A percentile compares a stretch with the other conserved stretches of the same genome.
Evolutionary conservation across 2,888 invertebrate genomes (phyloP).

Genomic region (Quadroppia sp.): DNA sequence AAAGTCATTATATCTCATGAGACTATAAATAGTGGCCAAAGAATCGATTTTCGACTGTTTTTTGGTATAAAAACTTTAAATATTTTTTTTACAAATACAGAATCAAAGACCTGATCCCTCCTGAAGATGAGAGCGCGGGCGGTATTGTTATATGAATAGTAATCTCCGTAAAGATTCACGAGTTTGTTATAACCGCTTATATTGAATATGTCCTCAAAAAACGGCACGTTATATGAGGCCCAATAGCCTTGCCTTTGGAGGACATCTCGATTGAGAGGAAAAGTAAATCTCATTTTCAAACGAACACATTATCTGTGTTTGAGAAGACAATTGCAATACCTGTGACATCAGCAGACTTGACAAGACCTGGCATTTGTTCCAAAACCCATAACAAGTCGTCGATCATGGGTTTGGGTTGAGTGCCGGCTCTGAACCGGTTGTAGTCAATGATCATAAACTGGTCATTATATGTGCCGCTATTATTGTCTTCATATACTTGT

Average conservation of each 20-base stretch:
- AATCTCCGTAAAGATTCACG: constrained; percentile 58
- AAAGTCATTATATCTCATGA: constrained; percentile 67
- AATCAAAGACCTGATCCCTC: constrained; percentile 57
- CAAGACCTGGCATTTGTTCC: constrained; percentile 64
- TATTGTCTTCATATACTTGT: constrained; percentile 63
- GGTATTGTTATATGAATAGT: constrained; percentile 63
- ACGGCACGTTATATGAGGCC: constrained; percentile 68
- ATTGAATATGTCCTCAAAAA: constrained; percentile 63
- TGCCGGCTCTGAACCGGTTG: constrained; percentile 60
- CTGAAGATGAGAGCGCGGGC: constrained; percentile 64
- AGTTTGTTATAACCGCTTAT: constrained; percentile 61
- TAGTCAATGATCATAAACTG: constrained; percentile 81
- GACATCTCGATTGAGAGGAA: constrained; percentile 58
- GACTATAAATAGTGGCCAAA: constrained; percentile 60
- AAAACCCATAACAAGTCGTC: constrained; percentile 64
- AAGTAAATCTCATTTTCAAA: too few relatives aligned
- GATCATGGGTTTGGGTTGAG: constrained; percentile 48
- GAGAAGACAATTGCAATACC: constrained; percentile 39
- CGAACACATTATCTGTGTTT: too few relatives aligned
- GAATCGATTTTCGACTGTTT: constrained; percentile 56
- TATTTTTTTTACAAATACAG: background rate
- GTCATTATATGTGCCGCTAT: constrained; percentile 75
- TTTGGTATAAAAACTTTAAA: background rate
- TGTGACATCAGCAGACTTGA: constrained; percentile 29
- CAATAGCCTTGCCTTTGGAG: constrained; percentile 65